A percentile compares a stretch with the other conserved stretches of the same genome.
Evolutionary conservation across 2,797 vertebrate genomes (phyloP).

Genomic region (Silurus aristotelis): DNA sequence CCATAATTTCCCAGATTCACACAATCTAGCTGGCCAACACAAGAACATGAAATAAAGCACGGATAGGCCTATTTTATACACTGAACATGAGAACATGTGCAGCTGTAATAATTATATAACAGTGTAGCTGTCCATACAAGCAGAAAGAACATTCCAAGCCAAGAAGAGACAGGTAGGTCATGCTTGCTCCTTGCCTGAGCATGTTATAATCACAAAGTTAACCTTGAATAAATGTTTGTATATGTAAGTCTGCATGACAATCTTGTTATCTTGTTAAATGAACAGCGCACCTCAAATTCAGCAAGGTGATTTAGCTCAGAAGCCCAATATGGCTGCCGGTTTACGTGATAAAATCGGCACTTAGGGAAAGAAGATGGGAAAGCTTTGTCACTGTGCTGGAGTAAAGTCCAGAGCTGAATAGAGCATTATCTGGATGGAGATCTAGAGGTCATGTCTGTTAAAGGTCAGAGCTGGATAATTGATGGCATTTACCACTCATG

Average conservation of each 20-base stretch:
- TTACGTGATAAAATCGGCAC: conserved; percentile 10
- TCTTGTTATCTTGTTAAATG: background rate
- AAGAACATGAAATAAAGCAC: background rate
- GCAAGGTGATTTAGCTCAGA: background rate
- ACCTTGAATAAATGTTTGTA: background rate
- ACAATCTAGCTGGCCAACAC: background rate
- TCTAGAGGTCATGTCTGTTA: background rate
- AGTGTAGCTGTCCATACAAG: background rate
- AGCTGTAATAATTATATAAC: background rate
- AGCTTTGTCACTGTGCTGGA: conserved; percentile 17
- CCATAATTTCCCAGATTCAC: background rate
- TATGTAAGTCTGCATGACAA: background rate
- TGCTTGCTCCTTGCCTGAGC: background rate
- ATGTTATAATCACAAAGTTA: conserved; percentile 9
- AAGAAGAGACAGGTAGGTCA: background rate
- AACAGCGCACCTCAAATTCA: background rate
- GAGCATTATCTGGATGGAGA: conserved; percentile 4
- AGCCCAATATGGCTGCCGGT: background rate
- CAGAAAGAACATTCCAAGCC: background rate
- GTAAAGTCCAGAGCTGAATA: conserved; percentile 4
- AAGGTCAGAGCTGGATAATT: conserved; percentile 35
- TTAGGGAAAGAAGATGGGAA: conserved; percentile 17
- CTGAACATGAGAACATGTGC: background rate
- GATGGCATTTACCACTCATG: background rate
- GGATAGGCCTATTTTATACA: background rate